phyloP scores from a whole-genome alignment of 2,797 vertebrate species.

The Enteromius argenteus region DNA sequence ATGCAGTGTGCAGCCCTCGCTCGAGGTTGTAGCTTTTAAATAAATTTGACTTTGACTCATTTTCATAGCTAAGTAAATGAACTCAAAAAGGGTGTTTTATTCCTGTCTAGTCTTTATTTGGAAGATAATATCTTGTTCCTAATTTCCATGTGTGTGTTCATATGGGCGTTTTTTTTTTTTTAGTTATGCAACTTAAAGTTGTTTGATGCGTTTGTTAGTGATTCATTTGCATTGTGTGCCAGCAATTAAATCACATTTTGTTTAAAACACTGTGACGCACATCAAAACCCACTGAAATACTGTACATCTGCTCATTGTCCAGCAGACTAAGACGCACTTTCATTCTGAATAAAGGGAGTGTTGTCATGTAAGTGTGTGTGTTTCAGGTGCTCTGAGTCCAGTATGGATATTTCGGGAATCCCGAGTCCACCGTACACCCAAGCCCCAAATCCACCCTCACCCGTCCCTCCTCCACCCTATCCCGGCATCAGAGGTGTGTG shows the following conservation, averaged over 20 bases:
- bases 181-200: background rate
- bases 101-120: background rate
- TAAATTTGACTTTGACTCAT: background rate
- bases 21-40: background rate
- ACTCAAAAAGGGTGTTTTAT: background rate
- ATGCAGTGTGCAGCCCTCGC: background rate
- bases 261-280: background rate
- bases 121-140: background rate
- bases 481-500: conserved; percentile 47
- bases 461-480: conserved; percentile 57
- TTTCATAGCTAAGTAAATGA: background rate
- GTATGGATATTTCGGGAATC: conserved; percentile 31
- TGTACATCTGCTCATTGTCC: background rate
- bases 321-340: background rate
- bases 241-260: background rate
- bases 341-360: background rate
- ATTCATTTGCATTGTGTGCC: conserved; percentile 10
- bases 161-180: background rate
- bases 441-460: conserved; percentile 24
- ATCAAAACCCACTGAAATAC: background rate
- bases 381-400: conserved; percentile 20
- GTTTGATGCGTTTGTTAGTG: conserved; percentile 6
- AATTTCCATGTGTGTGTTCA: background rate
- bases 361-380: background rate
- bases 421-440: conserved; percentile 25